Base-by-base conservation (phyloP, 2,888 invertebrate genomes). In the Nomada flava region DNA sequence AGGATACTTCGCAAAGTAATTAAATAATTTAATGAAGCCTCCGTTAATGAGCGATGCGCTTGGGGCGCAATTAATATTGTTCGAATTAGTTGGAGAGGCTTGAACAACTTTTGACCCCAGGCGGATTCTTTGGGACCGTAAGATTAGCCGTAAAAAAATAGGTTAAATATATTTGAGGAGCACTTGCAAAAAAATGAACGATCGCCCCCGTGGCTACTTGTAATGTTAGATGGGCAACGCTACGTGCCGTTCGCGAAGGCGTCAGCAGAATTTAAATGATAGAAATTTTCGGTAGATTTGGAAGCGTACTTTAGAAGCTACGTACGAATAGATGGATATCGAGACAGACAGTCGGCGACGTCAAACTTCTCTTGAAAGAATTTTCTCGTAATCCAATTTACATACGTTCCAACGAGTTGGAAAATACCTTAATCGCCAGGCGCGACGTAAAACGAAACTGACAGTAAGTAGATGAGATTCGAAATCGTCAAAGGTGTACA, bases 251-350 rank as follows among this genome's bases (percentile, higher is more conserved):
- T 63, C 67, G 15, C 1, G 20, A 26, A 23, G 0, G 20, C 60
- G n/a, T 18, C 10, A 1, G 3, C 15, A 15, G 83, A 83, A 83
- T 78, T 23, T 59, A 36, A 76, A 82, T 59, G 60, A 50, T 36
- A 20, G 59, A 36, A 67, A 68, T 59, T 78, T 57, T 47, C 36
- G n/a, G 26, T 47, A 76, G 68, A 67, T 73, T 52, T 55, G 47
- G 60, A 65, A 53, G 15, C 55, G 36, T 63, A 36, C 44, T 62
- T 55, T 13, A 42, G 20, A 42, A 59, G 7, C 52, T 23, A 18
- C 18, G 26, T 44, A 67, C 50, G 18, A 63, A 26, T 44, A 52
- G 71, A 53, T 44, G 47, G 62, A 76, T 47, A 62, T 71, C n/a
- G 42, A n/a, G 13, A 5, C 20, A 36, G 29, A 70, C 69, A 70